A percentile compares a stretch with the other conserved stretches of the same genome.
Evolutionary conservation across 2,113 vertebrate genomes (phyloP).

Genomic region (Perognathus longimembris): DNA sequence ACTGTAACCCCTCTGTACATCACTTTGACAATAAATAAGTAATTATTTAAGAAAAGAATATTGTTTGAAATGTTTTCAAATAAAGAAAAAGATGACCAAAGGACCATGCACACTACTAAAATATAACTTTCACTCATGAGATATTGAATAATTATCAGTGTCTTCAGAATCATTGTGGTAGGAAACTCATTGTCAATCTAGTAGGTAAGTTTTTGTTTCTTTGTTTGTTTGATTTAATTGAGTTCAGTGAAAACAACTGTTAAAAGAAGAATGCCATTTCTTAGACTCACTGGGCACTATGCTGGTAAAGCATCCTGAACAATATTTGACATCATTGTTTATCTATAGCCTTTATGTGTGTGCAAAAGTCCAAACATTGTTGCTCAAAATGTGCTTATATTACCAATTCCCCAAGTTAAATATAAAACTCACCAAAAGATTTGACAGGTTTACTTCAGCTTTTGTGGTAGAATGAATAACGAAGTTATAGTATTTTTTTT

Average conservation of each 20-base stretch:
- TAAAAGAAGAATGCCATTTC: background rate
- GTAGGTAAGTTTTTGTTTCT: background rate
- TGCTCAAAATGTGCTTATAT: background rate
- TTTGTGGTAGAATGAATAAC: constrained; percentile 46
- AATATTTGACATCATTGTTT: constrained; percentile 43
- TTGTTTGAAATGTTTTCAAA: too few relatives aligned
- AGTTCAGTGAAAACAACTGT: background rate
- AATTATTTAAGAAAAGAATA: too few relatives aligned
- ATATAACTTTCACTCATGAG: background rate
- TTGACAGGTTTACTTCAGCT: constrained; percentile 13
- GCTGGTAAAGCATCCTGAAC: constrained; percentile 1
- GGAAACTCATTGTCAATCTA: background rate
- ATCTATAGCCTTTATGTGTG: background rate
- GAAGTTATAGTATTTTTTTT: constrained; percentile 36
- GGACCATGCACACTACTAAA: background rate
- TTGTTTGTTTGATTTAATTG: background rate
- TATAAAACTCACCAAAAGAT: background rate
- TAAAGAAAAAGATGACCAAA: background rate
- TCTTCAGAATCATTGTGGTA: background rate
- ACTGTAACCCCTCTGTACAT: too few relatives aligned
- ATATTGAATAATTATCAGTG: background rate
- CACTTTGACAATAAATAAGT: too few relatives aligned
- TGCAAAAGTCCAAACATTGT: constrained; percentile 27
- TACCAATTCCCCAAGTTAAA: constrained; percentile 25
- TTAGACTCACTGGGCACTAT: background rate